Base-by-base conservation (phyloP, 1,140 invertebrate genomes). In the Pristionchus pacificus region DNA sequence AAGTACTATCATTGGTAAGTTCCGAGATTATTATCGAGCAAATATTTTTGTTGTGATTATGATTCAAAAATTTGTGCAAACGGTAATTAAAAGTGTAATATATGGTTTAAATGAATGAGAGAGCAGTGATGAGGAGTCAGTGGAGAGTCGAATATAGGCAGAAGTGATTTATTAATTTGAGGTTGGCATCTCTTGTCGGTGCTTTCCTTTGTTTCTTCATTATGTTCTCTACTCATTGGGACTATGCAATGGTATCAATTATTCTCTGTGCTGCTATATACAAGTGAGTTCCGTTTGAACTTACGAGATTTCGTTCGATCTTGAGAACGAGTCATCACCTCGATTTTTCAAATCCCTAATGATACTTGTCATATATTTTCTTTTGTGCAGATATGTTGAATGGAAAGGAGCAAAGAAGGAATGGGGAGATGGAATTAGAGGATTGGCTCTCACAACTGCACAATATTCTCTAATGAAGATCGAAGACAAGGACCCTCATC, bases 181-280 rank as follows among this genome's bases (percentile, higher is more conserved):
- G 68, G 68, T 90, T 90, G 58, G 86, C 98, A 6, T 98, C 95
- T 0, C 89, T 97, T 74, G 85, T 93, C 64, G 97, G 95, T n/a
- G 86, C 98, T 70, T 87, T 89, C 0, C 87, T 99, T 14, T 98
- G 95, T 85, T 91, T 99, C 80, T 92, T 93, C 13, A 92, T 99
- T 72, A 99, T 99, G 97, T 98, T 99, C 84, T 97, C 98, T 90
- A 94, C 94, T 0, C 95, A 93, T 70, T 98, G 95, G 95, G 97
- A 95, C 85, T 98, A 97, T 83, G 95, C 97, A 1, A 87, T 98
- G 1, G 85, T 95, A 29, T 95, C 95, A 27, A 93, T 98, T 89
- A 90, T 90, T 38, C 91, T 99, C 88, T 97, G 96, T 60, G 90
- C 91, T 19, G 86, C 74, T 10, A 96, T 99, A 80, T 99, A 99